These are phyloP conservation scores for Heliconius nattereri DNA, from an alignment of 1,140 invertebrate species.

Conservation along the genomic window DNA sequence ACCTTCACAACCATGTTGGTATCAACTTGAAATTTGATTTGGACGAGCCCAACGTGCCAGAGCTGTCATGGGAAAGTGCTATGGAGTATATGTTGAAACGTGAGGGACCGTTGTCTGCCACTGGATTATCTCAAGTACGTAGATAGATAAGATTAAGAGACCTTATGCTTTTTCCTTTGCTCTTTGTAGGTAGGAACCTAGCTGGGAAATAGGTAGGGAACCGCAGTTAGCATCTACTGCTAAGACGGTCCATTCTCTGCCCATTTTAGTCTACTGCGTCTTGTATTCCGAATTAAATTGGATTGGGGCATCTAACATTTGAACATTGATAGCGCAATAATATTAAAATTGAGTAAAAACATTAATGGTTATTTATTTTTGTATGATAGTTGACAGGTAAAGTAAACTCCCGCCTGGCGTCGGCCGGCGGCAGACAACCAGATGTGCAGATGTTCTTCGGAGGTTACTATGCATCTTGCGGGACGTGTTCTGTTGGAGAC, in stretches of 20 bases:
- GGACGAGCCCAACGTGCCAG: conserved; percentile 81
- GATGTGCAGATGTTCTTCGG: conserved; percentile 87
- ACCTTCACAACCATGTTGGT: conserved; percentile 88
- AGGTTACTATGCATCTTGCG: conserved; percentile 84
- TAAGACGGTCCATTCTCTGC: no score
- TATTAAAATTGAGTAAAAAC: no score
- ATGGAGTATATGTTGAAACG: conserved; percentile 84
- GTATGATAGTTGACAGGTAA: conserved; percentile 82
- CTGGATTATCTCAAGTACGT: conserved; percentile 81
- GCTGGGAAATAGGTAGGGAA: no score
- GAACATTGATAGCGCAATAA: no score
- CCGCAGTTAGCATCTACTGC: no score
- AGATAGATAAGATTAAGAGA: background rate
- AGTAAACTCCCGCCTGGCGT: conserved; percentile 82
- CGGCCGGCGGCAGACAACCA: conserved; percentile 81
- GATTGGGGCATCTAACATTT: no score
- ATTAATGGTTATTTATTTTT: background rate
- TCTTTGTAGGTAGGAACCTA: no score
- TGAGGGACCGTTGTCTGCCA: conserved; percentile 83
- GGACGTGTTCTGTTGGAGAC: conserved; percentile 79
- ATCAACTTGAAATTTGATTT: conserved; percentile 79
- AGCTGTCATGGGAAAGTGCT: conserved; percentile 83
- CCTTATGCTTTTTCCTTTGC: no score
- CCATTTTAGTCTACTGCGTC: no score
- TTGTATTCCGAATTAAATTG: no score